Percentiles rank a stretch among this genome's conserved stretches.
Conservation (phyloP, 2,797 vertebrate genomes). For the Pipistrellus kuhlii region DNA sequence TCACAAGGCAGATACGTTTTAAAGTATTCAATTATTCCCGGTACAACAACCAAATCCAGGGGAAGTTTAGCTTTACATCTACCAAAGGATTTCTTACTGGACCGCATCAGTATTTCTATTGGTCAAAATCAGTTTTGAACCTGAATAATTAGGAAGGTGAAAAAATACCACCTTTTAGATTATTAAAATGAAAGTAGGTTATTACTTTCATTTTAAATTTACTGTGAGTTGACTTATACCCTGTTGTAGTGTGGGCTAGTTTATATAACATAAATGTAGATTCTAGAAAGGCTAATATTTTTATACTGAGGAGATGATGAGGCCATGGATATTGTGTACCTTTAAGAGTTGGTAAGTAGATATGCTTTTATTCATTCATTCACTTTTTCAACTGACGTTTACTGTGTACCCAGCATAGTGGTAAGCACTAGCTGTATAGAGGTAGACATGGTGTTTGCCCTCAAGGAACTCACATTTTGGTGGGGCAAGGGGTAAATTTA, state of each 20-base stretch:
- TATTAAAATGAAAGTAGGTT: not conserved
- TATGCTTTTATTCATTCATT: not conserved
- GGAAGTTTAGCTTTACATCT: conserved; percentile 52
- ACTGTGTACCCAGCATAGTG: not conserved
- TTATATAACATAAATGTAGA: not conserved
- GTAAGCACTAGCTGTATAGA: not conserved
- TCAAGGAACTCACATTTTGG: not conserved
- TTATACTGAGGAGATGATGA: conserved; percentile 37
- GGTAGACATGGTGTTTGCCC: not conserved
- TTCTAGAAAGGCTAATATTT: conserved; percentile 23
- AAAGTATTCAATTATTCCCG: conserved; percentile 72
- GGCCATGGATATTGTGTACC: not conserved
- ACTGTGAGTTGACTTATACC: conserved; percentile 1
- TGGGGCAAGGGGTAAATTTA: not conserved
- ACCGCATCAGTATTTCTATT: conserved; percentile 45
- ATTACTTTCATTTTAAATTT: conserved; percentile 6
- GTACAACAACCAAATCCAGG: conserved; percentile 68
- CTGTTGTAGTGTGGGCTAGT: conserved; percentile 1
- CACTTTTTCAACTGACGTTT: not conserved
- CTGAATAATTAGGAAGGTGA: conserved; percentile 39
- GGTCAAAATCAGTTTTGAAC: conserved; percentile 33
- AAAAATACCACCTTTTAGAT: not conserved
- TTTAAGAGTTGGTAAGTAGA: not conserved
- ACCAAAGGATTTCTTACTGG: conserved; percentile 55
- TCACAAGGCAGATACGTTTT: conserved; percentile 73